Conservation (phyloP, 30 jellyfish, hydroid and myxozoan species). For the Mastigias papua region DNA sequence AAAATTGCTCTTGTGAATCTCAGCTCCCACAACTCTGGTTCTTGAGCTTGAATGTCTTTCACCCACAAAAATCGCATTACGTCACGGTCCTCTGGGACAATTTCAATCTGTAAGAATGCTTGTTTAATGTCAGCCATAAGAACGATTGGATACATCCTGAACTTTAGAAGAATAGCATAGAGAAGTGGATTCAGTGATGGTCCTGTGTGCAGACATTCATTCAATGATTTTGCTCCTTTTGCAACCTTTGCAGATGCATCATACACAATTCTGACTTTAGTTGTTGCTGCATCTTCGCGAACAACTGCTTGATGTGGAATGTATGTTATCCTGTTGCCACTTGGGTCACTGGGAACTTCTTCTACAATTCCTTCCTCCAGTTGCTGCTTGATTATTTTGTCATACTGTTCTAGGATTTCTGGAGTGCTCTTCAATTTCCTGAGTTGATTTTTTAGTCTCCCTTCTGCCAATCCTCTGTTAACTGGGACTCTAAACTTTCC, state of each 20-base stretch:
- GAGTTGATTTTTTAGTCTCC: conserved; percentile 47
- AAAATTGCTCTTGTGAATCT: conserved; percentile 62
- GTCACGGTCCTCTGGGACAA: conserved; percentile 54
- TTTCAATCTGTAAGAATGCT: conserved; percentile 64
- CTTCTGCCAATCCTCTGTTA: conserved; percentile 48
- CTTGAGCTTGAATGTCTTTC: conserved; percentile 8
- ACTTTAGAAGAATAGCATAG: conserved; percentile 31
- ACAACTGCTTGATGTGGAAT: conserved; percentile 56
- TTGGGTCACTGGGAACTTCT: conserved; percentile 33
- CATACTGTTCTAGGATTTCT: conserved; percentile 20
- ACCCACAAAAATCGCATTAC: conserved; percentile 61
- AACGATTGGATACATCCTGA: conserved; percentile 30
- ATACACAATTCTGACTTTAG: conserved; percentile 62
- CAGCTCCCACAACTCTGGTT: conserved; percentile 11
- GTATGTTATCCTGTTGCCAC: conserved; percentile 49
- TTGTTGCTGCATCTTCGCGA: conserved; percentile 63
- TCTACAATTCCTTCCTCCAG: conserved; percentile 65
- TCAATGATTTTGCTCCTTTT: conserved; percentile 49
- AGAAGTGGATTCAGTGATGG: conserved; percentile 51
- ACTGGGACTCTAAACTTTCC: conserved; percentile 48
- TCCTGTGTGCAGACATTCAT: conserved; percentile 50
- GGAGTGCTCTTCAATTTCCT: conserved; percentile 39
- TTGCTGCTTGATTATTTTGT: conserved; percentile 55
- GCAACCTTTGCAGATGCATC: conserved; percentile 65
- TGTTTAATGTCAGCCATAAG: conserved; percentile 61